Percentiles rank a stretch among this genome's conserved stretches.
phyloP scores from a whole-genome alignment of 2,113 vertebrate species.

The Hiodon alosoides region DNA sequence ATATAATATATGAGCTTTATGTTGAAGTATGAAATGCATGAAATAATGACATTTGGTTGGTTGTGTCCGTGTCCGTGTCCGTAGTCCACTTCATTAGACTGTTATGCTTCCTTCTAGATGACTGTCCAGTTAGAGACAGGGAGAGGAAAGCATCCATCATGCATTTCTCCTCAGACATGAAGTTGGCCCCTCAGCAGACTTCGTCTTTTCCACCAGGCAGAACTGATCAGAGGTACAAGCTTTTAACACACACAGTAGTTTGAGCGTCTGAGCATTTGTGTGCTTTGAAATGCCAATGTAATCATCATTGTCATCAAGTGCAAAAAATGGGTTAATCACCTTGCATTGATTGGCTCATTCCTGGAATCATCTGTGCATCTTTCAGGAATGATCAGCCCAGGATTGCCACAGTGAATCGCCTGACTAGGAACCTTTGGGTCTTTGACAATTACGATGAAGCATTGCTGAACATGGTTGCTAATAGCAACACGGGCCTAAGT shows the following conservation, averaged over 20 bases:
- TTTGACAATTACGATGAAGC: conserved; percentile 61
- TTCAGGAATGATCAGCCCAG: conserved; percentile 50
- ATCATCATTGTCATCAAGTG: not conserved
- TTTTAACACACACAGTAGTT: not conserved
- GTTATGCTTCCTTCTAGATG: conserved; percentile 45
- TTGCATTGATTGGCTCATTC: not conserved
- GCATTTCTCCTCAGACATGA: conserved; percentile 58
- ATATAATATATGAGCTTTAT: no score
- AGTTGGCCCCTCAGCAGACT: conserved; percentile 31
- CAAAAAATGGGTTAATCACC: not conserved
- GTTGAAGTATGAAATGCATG: no score
- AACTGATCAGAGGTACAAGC: not conserved
- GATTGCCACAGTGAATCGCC: conserved; percentile 44
- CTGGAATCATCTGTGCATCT: conserved; percentile 22
- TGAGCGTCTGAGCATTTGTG: not conserved
- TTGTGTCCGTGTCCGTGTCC: not conserved
- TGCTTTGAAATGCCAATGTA: not conserved
- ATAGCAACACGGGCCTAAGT: conserved; percentile 42
- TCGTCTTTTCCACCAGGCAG: not conserved
- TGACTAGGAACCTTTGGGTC: conserved; percentile 51
- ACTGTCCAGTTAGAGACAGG: conserved; percentile 59
- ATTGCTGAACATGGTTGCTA: conserved; percentile 56
- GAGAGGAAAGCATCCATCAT: conserved; percentile 62
- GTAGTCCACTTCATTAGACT: not conserved
- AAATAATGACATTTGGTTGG: no score